Conservation (phyloP, 2,797 vertebrate genomes). For the Syngnathus acus region DNA sequence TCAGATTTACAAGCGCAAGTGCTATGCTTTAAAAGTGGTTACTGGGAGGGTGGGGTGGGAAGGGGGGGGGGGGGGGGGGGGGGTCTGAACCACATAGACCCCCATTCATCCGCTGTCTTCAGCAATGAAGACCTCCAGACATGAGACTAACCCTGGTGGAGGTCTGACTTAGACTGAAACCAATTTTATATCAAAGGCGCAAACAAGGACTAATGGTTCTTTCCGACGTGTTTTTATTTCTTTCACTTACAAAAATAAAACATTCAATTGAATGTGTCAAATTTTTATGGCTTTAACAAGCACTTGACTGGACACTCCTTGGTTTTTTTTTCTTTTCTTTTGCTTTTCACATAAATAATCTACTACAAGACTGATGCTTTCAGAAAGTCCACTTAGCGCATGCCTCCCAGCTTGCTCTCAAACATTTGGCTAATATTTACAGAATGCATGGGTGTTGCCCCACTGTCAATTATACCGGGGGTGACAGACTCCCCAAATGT, state of each 20-base stretch:
- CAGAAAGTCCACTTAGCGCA: slow-evolving; percentile 58
- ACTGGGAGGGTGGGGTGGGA: slow-evolving; percentile 10
- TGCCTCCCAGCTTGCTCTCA: slow-evolving; percentile 62
- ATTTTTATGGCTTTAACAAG: slow-evolving; percentile 69
- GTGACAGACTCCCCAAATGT: slow-evolving; percentile 65
- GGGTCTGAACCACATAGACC: slow-evolving; percentile 62
- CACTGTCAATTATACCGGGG: slow-evolving; percentile 60
- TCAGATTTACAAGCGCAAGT: slow-evolving; percentile 61
- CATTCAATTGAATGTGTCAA: slow-evolving; percentile 56
- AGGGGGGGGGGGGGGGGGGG: slow-evolving; percentile 52
- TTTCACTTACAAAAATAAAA: slow-evolving; percentile 54
- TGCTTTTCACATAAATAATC: slow-evolving; percentile 69
- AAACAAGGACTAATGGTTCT: slow-evolving; percentile 64
- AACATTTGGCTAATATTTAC: slow-evolving; percentile 67
- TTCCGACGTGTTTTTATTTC: slow-evolving; percentile 69
- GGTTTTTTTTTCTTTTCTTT: slow-evolving; percentile 69
- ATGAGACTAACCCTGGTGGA: slow-evolving; percentile 47
- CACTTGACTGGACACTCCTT: slow-evolving; percentile 68
- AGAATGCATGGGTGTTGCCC: slow-evolving; percentile 62
- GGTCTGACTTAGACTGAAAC: slow-evolving; percentile 52
- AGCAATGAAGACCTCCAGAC: slow-evolving; percentile 67
- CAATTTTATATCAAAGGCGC: slow-evolving; percentile 60
- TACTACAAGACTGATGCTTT: slow-evolving; percentile 61
- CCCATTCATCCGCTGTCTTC: slow-evolving; percentile 71
- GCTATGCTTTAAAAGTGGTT: slow-evolving; percentile 60